Evolutionary conservation across 30 jellyfish, hydroid and myxozoan species (phyloP).

Genomic region (Nemopilema nomurai): DNA sequence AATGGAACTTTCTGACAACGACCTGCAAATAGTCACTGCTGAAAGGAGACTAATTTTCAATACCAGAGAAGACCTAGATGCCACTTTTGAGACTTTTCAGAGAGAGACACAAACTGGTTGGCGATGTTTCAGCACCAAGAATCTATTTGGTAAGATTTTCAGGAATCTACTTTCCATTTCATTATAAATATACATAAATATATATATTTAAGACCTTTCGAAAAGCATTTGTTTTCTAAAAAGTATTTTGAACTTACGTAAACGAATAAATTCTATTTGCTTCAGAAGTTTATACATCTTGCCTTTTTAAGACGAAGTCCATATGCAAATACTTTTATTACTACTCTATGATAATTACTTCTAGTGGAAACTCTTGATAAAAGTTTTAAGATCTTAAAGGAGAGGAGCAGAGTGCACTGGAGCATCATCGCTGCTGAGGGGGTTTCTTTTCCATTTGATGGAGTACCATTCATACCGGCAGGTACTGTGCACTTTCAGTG

Average conservation of each 20-base stretch:
- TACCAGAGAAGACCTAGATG: slow-evolving; percentile 5
- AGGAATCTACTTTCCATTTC: too few species aligned
- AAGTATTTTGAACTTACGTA: too few species aligned
- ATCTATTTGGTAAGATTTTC: slow-evolving; percentile 4
- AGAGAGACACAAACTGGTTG: slow-evolving; percentile 27
- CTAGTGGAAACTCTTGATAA: slow-evolving; percentile 4
- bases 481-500: slow-evolving; percentile 14
- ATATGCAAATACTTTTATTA: too few species aligned
- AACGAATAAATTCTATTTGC: too few species aligned
- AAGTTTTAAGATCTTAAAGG: slow-evolving; percentile 6
- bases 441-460: slow-evolving; percentile 32
- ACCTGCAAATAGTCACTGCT: too few species aligned
- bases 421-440: slow-evolving; percentile 1
- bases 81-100: slow-evolving; percentile 13
- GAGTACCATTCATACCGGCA: slow-evolving; percentile 33
- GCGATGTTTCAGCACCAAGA: slow-evolving; percentile 20
- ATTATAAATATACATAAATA: too few species aligned
- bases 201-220: too few species aligned
- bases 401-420: slow-evolving; percentile 32
- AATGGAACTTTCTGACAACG: too few species aligned
- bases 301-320: too few species aligned
- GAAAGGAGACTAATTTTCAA: too few species aligned
- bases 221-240: too few species aligned
- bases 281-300: too few species aligned
- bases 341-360: not conserved